phyloP scores from a whole-genome alignment of 2,113 vertebrate species.

The Turdus rufiventris region DNA sequence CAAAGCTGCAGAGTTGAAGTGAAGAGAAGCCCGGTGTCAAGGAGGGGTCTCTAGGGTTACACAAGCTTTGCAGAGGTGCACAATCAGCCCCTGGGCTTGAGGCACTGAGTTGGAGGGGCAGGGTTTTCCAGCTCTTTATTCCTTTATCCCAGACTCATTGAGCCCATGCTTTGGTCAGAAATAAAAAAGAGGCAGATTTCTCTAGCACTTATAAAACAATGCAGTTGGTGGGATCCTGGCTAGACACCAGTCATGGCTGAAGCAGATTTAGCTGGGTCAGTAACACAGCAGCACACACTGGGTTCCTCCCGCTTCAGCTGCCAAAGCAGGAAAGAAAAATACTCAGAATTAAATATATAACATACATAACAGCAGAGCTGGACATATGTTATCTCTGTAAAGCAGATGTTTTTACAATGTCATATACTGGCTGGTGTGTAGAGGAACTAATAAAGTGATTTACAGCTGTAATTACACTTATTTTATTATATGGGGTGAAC shows the following conservation, averaged over 20 bases:
- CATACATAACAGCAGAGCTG: background rate
- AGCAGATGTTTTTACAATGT: conserved; percentile 18
- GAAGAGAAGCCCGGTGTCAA: background rate
- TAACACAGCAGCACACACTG: background rate
- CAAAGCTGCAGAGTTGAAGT: background rate
- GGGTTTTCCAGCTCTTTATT: background rate
- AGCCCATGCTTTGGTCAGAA: background rate
- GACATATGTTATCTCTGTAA: conserved; percentile 21
- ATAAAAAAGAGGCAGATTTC: background rate
- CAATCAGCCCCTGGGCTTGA: background rate
- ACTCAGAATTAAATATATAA: background rate
- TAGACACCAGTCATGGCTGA: background rate
- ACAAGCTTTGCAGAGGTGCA: background rate
- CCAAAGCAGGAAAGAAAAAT: background rate
- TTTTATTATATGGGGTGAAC: background rate
- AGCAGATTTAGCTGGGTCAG: background rate
- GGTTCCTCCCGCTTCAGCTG: background rate
- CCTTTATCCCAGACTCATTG: background rate
- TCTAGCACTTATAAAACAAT: background rate
- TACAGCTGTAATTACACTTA: conserved; percentile 26
- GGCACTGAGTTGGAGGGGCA: background rate
- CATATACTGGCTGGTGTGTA: background rate
- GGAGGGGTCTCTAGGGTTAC: background rate
- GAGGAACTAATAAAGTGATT: conserved; percentile 2
- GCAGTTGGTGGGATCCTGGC: background rate